Evolutionary conservation across 2,113 vertebrate species (phyloP), one percentile per base, ranked within the genome.

Genomic region (Lucifuga dentata): DNA sequence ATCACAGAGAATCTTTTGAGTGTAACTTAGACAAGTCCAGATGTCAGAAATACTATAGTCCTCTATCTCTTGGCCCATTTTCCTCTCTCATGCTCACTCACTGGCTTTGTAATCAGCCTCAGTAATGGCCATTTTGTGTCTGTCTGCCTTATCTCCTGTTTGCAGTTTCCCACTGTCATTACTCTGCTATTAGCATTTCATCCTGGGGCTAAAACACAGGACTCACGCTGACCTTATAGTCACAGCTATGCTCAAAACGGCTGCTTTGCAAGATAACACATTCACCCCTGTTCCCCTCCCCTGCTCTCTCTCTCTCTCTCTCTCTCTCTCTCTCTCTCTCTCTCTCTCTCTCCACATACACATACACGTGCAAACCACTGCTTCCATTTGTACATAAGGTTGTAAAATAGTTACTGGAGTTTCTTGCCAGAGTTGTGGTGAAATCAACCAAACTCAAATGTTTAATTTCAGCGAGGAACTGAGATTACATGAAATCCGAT

Each of bases 151-250:
- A 86, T 89, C 84, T 79, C 57, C 52, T 51, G 51, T 58, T 76
- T 76, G 74, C 88, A 84, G 83, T 87, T 87, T 86, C 73, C 76
- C 50, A 56, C 81, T 90, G 85, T 90, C 85, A 87, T 90, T 87
- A 89, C 59, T 78, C 57, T 68, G 74, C 73, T 73, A 75, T 90
- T 87, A 86, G 81, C 73, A 48, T 68, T 74, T 72, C 56, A 66
- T 87, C 84, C 85, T 56, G 69, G 29, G 67, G 77, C 77, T 78
- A 61, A 83, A 86, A 84, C 81, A 81, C 65, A 73, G 66, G 69
- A 68, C 71, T 65, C 63, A 50, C 49, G 46, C 78, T 89, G 79
- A 89, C 83, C 86, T 77, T 80, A 59, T 35, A 76, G 65, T 77
- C 50, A 33, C 55, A 66, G 73, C 77, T 71, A 56, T 62, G 62